phyloP scores from a whole-genome alignment of 2,797 vertebrate species.

The Clarias fuscus region DNA sequence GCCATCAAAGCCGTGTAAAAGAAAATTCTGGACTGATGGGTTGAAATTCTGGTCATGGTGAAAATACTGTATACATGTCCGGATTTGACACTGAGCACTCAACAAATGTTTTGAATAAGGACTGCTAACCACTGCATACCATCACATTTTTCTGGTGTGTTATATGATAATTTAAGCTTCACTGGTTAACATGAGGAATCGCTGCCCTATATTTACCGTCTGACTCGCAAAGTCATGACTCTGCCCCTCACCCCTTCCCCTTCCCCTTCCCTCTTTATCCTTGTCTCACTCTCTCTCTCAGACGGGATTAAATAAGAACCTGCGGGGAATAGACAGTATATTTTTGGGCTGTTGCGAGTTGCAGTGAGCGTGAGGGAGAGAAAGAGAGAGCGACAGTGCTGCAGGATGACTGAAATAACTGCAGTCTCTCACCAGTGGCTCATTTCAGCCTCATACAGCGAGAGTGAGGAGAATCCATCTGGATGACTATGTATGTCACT shows the following conservation, averaged over 20 bases:
- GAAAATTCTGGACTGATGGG: neutral
- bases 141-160: neutral
- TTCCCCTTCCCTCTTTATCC: conserved; percentile 26
- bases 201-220: conserved; percentile 19
- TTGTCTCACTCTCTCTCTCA: conserved; percentile 20
- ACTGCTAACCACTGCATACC: neutral
- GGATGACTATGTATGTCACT: conserved; percentile 43
- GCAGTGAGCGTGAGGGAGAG: conserved; percentile 13
- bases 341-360: conserved; percentile 71
- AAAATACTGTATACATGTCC: neutral
- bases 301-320: conserved; percentile 40
- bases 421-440: conserved; percentile 68
- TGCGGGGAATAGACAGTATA: conserved; percentile 65
- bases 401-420: conserved; percentile 67
- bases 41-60: too few species aligned
- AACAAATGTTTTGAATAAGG: neutral
- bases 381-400: conserved; percentile 48
- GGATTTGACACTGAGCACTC: neutral
- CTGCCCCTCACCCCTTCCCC: conserved; percentile 14
- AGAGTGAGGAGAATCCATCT: conserved; percentile 56
- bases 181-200: neutral
- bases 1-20: neutral
- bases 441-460: conserved; percentile 47
- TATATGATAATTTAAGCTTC: conserved; percentile 5
- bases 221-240: conserved; percentile 8